Evolutionary conservation across 2,113 vertebrate genomes (phyloP), one percentile per base, ranked within the genome.

Genomic region (Amblyornis subalaris): DNA sequence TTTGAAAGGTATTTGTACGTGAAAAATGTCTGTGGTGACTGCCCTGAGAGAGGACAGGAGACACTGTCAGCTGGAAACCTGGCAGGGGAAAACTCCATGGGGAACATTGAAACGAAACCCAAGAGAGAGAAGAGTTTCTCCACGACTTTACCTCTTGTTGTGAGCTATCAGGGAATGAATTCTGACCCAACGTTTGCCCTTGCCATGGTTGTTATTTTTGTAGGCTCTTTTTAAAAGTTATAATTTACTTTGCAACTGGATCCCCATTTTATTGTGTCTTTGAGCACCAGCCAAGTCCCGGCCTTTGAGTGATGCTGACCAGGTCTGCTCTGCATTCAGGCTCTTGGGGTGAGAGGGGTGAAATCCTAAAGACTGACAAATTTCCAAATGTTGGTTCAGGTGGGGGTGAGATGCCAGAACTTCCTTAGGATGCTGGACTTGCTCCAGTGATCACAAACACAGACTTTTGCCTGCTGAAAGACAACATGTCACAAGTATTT

Each of bases 311-410:
- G 58, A 83, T 12, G 53, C 62, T 96, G 82, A 66, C 44, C 61
- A 73, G 47, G 53, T 48, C 62, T 84, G 79, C 47, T 81, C 64
- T 93, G 84, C 67, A 29, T 81, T 87, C 76, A 90, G 79, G 24
- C 48, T 51, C 86, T 76, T 73, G 33, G 73, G 80, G 69, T 45
- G 93, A 94, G 65, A 69, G 23, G 57, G 40, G 4, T 77, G 89
- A 85, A 84, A 50, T 65, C 72, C 36, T 88, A 57, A 84, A 73
- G 55, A 58, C 25, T 82, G 61, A 81, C 58, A 91, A 33, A 75
- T 75, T 96, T 65, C 45, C 40, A 75, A 82, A 61, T 93, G 93
- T 86, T 93, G 74, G 61, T 95, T 96, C 87, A 95, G 88, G 85
- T 97, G 93, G 53, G 81, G 7, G 33, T 67, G 69, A 87, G 55